Evolutionary conservation across 2,888 invertebrate genomes (phyloP).

Genomic region (Thalpophila matura): DNA sequence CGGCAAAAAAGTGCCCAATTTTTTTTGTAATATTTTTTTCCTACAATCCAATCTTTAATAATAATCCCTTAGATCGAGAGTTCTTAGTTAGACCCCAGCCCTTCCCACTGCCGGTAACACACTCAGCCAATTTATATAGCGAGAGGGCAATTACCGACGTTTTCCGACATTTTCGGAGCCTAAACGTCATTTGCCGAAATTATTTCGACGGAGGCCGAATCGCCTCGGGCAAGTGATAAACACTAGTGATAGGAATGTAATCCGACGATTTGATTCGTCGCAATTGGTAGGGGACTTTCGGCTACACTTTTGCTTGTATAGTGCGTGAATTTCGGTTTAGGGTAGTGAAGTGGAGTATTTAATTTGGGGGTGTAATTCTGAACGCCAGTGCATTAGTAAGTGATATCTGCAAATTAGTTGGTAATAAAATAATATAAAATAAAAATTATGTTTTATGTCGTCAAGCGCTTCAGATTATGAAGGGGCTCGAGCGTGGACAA

Average conservation of each 20-base stretch:
- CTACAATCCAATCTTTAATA: background rate
- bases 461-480: no score
- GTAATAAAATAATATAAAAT: constrained; percentile 8
- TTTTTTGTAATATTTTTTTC: background rate
- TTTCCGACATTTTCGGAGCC: constrained; percentile 82
- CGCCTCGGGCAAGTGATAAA: constrained; percentile 74
- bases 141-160: constrained; percentile 85
- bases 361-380: constrained; percentile 21
- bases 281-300: constrained; percentile 57
- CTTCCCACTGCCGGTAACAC: constrained; percentile 82
- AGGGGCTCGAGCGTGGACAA: no score
- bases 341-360: constrained; percentile 3
- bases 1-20: no score
- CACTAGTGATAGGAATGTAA: constrained; percentile 58
- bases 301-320: constrained; percentile 33
- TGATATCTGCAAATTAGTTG: constrained; percentile 15
- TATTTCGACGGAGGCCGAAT: constrained; percentile 76
- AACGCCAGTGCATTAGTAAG: constrained; percentile 25
- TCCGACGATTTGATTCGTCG: constrained; percentile 55
- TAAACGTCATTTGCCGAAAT: constrained; percentile 86
- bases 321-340: constrained; percentile 26
- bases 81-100: constrained; percentile 69
- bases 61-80: constrained; percentile 55
- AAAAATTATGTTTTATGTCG: background rate
- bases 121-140: constrained; percentile 87